Conservation (phyloP, 2,797 vertebrate species). For the Channa striata region DNA sequence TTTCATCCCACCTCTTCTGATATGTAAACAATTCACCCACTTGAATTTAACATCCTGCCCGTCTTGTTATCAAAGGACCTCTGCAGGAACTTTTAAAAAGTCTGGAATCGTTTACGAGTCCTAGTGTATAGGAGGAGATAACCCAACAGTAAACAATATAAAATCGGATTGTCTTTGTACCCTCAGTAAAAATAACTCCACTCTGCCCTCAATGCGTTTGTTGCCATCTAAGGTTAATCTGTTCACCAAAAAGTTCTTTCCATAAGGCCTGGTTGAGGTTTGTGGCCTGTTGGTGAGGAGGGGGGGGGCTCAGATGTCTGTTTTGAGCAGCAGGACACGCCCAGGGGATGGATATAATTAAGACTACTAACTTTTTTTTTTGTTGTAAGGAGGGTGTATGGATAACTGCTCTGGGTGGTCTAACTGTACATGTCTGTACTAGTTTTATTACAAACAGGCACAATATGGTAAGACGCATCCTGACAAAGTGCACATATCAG, state of each 20-base stretch:
- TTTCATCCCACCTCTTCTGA: conserved; percentile 56
- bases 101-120: conserved; percentile 25
- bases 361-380: conserved; percentile 75
- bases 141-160: conserved; percentile 36
- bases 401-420: conserved; percentile 84
- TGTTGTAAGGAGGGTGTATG: conserved; percentile 65
- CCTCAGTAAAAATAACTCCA: conserved; percentile 30
- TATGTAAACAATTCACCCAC: conserved; percentile 48
- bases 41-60: conserved; percentile 45
- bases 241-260: conserved; percentile 60
- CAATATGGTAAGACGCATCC: conserved; percentile 54
- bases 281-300: conserved; percentile 58
- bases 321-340: conserved; percentile 76
- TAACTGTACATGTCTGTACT: conserved; percentile 74
- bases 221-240: conserved; percentile 62
- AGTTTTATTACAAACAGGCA: conserved; percentile 78
- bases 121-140: conserved; percentile 28
- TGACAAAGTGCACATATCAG: conserved; percentile 54
- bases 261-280: conserved; percentile 64
- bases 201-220: conserved; percentile 31
- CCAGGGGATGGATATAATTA: conserved; percentile 86
- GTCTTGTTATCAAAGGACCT: conserved; percentile 43
- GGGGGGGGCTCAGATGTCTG: conserved; percentile 64
- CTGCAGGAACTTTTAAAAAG: conserved; percentile 12
- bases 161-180: conserved; percentile 39